These are phyloP conservation scores for Sceloporus undulatus DNA, from an alignment of 2,113 vertebrate genomes.

Conservation along the genomic window DNA sequence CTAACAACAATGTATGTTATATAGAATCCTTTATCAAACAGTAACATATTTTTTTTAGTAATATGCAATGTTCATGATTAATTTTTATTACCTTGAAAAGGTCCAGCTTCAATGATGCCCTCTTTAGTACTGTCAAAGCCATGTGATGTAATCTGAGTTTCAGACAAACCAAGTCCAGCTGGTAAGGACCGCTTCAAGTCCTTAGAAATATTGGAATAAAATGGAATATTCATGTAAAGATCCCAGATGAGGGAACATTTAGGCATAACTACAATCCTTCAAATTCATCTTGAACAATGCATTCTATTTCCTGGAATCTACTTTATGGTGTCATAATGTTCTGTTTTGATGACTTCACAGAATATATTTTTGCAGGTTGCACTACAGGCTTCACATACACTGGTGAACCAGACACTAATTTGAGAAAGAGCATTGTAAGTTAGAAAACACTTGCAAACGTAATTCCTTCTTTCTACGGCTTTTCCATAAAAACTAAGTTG, in stretches of 20 bases:
- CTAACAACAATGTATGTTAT: neutral
- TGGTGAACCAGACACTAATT: neutral
- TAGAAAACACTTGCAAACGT: neutral
- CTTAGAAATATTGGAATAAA: constrained; percentile 77
- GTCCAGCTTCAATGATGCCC: constrained; percentile 85
- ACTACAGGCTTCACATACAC: neutral
- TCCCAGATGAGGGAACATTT: constrained; percentile 47
- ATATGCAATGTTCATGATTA: neutral
- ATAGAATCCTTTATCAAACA: neutral
- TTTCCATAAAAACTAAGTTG: neutral
- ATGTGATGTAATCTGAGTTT: constrained; percentile 84
- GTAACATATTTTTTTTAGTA: neutral
- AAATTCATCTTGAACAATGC: constrained; percentile 44
- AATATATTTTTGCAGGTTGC: constrained; percentile 35
- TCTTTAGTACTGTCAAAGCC: constrained; percentile 86
- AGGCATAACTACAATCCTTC: constrained; percentile 50
- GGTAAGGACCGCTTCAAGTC: constrained; percentile 83
- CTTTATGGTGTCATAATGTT: constrained; percentile 33
- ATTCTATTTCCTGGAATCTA: constrained; percentile 30
- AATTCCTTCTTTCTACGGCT: neutral
- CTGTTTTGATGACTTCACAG: constrained; percentile 32
- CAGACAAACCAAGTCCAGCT: constrained; percentile 84
- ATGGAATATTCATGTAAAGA: constrained; percentile 62
- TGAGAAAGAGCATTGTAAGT: neutral
- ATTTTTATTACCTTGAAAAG: constrained; percentile 83